Conservation (phyloP, 2,797 vertebrate genomes). For the Mareca strepera region DNA sequence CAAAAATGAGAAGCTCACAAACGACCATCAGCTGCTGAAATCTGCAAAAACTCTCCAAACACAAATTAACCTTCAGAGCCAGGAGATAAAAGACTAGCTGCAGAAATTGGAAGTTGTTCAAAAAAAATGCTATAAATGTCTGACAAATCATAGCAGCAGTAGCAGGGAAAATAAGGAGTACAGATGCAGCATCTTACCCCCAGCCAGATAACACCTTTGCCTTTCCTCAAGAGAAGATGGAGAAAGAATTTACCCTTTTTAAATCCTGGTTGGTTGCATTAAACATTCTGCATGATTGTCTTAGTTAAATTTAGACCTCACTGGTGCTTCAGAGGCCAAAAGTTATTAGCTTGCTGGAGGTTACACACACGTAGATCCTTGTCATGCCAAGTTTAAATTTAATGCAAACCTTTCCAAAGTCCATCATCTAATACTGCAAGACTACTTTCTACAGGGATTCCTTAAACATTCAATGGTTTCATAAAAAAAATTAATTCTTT, state of each 20-base stretch:
- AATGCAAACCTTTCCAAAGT: slow-evolving; percentile 14
- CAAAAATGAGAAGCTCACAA: slow-evolving; percentile 39
- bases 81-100: slow-evolving; percentile 62
- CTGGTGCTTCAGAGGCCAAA: not conserved
- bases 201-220: slow-evolving; percentile 23
- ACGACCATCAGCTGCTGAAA: slow-evolving; percentile 59
- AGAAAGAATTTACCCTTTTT: not conserved
- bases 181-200: slow-evolving; percentile 1
- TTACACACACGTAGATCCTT: not conserved
- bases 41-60: slow-evolving; percentile 58
- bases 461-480: not conserved
- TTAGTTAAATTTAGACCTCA: slow-evolving; percentile 28
- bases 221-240: not conserved
- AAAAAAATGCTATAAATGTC: slow-evolving; percentile 13
- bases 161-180: slow-evolving; percentile 46
- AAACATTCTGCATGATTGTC: slow-evolving; percentile 1
- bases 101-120: slow-evolving; percentile 34
- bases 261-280: not conserved
- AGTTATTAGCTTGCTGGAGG: slow-evolving; percentile 4
- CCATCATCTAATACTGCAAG: not conserved
- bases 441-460: not conserved
- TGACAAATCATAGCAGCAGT: slow-evolving; percentile 42
- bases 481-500: not conserved
- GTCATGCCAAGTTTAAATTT: not conserved
- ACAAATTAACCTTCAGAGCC: slow-evolving; percentile 65